These are phyloP conservation scores for Stictonetta naevosa DNA, from an alignment of 2,113 vertebrate species.

Conservation along the genomic window DNA sequence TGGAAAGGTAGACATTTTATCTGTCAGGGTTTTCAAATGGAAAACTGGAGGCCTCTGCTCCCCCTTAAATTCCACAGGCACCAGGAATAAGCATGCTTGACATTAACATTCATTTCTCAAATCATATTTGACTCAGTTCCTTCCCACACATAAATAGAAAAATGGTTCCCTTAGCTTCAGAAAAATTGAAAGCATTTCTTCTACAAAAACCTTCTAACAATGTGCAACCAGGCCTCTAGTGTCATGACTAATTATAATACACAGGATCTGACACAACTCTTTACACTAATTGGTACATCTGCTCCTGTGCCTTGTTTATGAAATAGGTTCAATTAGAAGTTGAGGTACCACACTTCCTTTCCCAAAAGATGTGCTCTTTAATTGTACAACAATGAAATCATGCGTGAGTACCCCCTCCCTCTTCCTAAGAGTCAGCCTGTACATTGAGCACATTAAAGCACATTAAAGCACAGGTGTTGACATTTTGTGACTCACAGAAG, in stretches of 20 bases:
- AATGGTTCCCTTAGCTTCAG: neutral
- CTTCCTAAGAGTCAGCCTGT: neutral
- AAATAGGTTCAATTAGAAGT: conserved; percentile 14
- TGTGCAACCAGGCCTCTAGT: neutral
- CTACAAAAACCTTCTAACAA: neutral
- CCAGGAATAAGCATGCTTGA: neutral
- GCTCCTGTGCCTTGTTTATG: neutral
- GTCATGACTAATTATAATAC: neutral
- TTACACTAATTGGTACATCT: conserved; percentile 7
- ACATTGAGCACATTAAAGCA: neutral
- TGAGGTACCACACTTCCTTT: conserved; percentile 45
- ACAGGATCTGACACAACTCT: conserved; percentile 34
- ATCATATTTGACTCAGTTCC: neutral
- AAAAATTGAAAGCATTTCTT: neutral
- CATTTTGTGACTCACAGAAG: conserved; percentile 22
- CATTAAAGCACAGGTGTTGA: neutral
- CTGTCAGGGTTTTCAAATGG: neutral
- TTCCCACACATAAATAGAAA: neutral
- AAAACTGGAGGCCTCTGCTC: neutral
- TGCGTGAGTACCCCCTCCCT: neutral
- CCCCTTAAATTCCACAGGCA: neutral
- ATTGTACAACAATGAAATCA: conserved; percentile 32
- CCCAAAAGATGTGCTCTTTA: neutral
- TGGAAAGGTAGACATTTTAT: neutral
- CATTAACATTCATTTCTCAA: neutral